Conservation (phyloP, 2,888 invertebrate species). For the Cabera pusaria region DNA sequence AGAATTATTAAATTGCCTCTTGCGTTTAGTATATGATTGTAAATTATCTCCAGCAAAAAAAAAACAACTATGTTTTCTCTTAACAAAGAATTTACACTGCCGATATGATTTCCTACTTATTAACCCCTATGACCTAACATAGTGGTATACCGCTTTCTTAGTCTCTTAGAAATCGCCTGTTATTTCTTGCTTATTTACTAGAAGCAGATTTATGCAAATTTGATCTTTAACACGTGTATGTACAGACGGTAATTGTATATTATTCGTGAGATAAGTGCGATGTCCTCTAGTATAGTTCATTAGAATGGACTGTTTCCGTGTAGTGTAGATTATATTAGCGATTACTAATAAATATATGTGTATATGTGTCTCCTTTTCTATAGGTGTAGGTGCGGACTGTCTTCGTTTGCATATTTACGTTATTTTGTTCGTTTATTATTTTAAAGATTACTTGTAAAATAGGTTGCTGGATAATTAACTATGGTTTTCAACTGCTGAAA, state of each 20-base stretch:
- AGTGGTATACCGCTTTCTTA: slow-evolving; percentile 3
- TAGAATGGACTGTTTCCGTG: slow-evolving; percentile 31
- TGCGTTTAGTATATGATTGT: slow-evolving; percentile 1
- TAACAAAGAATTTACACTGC: no score
- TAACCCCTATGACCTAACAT: neutral
- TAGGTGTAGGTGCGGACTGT: no score
- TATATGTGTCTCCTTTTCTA: no score
- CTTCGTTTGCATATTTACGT: no score
- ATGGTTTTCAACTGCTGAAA: no score
- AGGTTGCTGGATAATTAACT: no score
- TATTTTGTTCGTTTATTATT: no score
- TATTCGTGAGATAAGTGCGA: slow-evolving; percentile 3
- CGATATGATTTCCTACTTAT: no score
- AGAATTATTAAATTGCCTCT: slow-evolving; percentile 2
- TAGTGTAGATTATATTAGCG: slow-evolving; percentile 28
- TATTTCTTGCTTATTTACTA: slow-evolving; percentile 7
- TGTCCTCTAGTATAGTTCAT: slow-evolving; percentile 27
- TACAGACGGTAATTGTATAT: slow-evolving; percentile 17
- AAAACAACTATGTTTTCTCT: no score
- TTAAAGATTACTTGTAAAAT: no score
- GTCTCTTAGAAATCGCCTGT: slow-evolving; percentile 11
- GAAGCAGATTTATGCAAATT: slow-evolving; percentile 7
- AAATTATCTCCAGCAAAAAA: neutral
- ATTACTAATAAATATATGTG: neutral
- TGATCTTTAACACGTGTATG: slow-evolving; percentile 3